Base-by-base conservation (phyloP, 2,888 invertebrate genomes). In the Dryobotodes eremita region DNA sequence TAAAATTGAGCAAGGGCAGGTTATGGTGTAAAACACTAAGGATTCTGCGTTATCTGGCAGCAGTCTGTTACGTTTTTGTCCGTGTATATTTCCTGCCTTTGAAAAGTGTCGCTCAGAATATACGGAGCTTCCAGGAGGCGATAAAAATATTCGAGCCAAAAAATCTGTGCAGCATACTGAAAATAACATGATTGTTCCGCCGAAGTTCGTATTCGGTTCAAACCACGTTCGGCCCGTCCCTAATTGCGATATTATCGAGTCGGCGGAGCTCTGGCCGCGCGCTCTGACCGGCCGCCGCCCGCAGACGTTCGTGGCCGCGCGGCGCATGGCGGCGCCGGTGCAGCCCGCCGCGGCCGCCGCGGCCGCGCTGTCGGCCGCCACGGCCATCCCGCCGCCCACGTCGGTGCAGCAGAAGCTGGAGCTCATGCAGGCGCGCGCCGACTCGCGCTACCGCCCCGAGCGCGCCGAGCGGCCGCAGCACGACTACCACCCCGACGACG, bases 261-360 rank as follows among this genome's bases (percentile, higher is more conserved):
- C n/a, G n/a, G n/a, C n/a, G n/a, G n/a, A n/a, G n/a, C 42, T 42
- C 6, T 42, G 31, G 2, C 31, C 31, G 31, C 42, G 1, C 46
- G 46, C 42, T 1, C 46, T 46, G 6, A 46, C 46, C 46, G 46
- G 1, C 46, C 46, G 6, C 10, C n/a, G 5, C 48, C 46, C 70
- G 73, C 93, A 96, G 96, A 95, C 96, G 91, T 96, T 96, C 85
- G 96, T 96, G 92, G 96, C 96, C 87, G 95, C 91, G 95, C 97
- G 93, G 62, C 97, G 94, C 90, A 96, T 96, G 90, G 92, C 96
- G 87, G 96, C 96, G 85, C 95, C 96, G 20, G 96, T 97, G 92
- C 96, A 96, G 94, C 96, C 96, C 2, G 96, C 96, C 61, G 96
- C 96, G 76, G 96, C 96, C 50, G 96, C 96, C 73, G 96, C 96